These are phyloP conservation scores for Dreissena rostriformis DNA, from an alignment of 1,140 invertebrate species.

Conservation along the genomic window DNA sequence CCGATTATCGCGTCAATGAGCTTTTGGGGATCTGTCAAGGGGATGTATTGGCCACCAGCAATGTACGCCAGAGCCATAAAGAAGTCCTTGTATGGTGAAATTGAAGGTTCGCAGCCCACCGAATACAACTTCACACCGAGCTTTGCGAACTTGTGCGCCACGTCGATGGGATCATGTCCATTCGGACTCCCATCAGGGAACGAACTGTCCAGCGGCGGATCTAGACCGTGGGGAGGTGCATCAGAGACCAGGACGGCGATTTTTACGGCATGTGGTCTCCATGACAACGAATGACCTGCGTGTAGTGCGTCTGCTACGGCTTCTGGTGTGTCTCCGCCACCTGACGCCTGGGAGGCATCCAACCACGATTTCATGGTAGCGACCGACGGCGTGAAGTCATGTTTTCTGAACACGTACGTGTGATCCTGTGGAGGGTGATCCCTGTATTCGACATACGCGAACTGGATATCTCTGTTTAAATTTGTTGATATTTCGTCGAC, in stretches of 20 bases:
- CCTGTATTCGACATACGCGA: conserved; percentile 61
- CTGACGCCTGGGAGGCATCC: conserved; percentile 59
- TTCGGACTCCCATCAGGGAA: conserved; percentile 12
- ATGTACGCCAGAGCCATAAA: conserved; percentile 15
- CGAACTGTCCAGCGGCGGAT: neutral
- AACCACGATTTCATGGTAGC: conserved; percentile 67
- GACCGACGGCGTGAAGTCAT: conserved; percentile 68
- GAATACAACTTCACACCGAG: neutral
- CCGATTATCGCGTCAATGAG: conserved; percentile 21
- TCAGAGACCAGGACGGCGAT: conserved; percentile 24
- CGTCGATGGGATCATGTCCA: conserved; percentile 20
- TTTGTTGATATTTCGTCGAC: conserved; percentile 15
- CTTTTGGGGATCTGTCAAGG: neutral
- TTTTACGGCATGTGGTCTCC: conserved; percentile 10
- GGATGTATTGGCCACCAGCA: conserved; percentile 23
- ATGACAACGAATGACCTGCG: conserved; percentile 39
- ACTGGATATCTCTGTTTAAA: conserved; percentile 1
- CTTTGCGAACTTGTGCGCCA: neutral
- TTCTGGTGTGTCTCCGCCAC: conserved; percentile 70
- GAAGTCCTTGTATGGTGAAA: conserved; percentile 20
- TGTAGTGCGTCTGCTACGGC: conserved; percentile 69
- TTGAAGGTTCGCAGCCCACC: conserved; percentile 24
- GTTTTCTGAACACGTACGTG: conserved; percentile 63
- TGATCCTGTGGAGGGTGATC: conserved; percentile 66
- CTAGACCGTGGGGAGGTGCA: conserved; percentile 30